These are phyloP conservation scores for Hycleus cichorii DNA, from an alignment of 1,140 invertebrate genomes.

Conservation along the genomic window DNA sequence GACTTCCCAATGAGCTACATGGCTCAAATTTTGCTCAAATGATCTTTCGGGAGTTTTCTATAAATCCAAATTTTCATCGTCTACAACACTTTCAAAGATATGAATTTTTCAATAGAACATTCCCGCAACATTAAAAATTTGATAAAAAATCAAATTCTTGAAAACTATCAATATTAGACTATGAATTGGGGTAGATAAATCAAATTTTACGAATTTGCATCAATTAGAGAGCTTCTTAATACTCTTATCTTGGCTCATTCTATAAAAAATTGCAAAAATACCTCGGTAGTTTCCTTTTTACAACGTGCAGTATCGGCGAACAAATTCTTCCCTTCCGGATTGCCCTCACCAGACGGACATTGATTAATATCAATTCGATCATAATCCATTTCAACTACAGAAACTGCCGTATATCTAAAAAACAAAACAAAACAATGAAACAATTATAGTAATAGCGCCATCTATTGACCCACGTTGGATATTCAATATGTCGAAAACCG, in stretches of 20 bases:
- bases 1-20: no score
- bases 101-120: background rate
- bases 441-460: conserved; percentile 1
- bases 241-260: no score
- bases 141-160: no score
- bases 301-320: conserved; percentile 88
- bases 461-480: conserved; percentile 70
- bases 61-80: no score
- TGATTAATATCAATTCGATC: conserved; percentile 97
- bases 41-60: no score
- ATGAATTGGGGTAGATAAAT: no score
- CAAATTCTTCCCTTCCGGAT: conserved; percentile 71
- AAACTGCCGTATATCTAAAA: conserved; percentile 82
- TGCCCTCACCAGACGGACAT: conserved; percentile 83
- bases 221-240: no score
- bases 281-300: conserved; percentile 89
- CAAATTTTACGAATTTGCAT: no score
- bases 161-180: no score
- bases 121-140: no score
- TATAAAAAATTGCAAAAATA: conserved; percentile 38
- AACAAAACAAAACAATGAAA: background rate
- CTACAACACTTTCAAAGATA: background rate
- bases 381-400: conserved; percentile 94
- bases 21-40: no score
- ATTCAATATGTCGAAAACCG: conserved; percentile 89